Evolutionary conservation across 2,113 vertebrate species (phyloP), one percentile per base, ranked within the genome.

Genomic region (Cyphomyrus discorhynchus): DNA sequence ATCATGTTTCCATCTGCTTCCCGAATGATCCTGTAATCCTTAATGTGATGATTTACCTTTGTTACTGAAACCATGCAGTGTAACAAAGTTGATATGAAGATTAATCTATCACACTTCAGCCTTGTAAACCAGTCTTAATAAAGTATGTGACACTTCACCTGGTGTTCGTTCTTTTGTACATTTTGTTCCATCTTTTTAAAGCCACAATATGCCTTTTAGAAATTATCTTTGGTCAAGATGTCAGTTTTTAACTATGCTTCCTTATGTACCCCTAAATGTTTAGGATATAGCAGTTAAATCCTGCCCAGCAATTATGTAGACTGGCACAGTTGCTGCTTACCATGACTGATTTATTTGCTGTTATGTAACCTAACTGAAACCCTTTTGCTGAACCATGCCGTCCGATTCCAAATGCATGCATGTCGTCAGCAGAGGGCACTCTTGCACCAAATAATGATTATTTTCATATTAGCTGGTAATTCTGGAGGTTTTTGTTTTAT

Each of bases 71-170:
- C 58, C 88, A 87, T 87, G 42, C 87, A 86, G 35, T 89, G 88
- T 91, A 91, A 87, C 88, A 91, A 49, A 89, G 90, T 88, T 87
- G 56, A 92, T 88, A 88, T 90, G 90, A 82, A 82, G 91, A 91
- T 88, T 91, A 91, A 91, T 80, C 88, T 83, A 92, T 91, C 88
- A 90, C 90, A 88, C 91, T 52, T 91, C 90, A 90, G n/a, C 88
- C 84, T 86, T 94, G 92, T 93, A 93, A 93, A 91, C 83, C 74
- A 92, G 93, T 93, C 92, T 94, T 92, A 94, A 94, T 94, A 94
- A 94, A 94, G 91, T 91, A 92, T 89, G 89, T 91, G 88, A 90
- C 91, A 89, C 80, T 92, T 74, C 39, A 74, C 17, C 15, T 31
- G 58, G n/a, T 88, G 27, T 11, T 24, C 9, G 49, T 56, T 52